Percentiles rank a stretch among this genome's conserved stretches.
These are phyloP conservation scores for Eulemur rufifrons DNA, from an alignment of 2,113 vertebrate genomes.

Conservation along the genomic window DNA sequence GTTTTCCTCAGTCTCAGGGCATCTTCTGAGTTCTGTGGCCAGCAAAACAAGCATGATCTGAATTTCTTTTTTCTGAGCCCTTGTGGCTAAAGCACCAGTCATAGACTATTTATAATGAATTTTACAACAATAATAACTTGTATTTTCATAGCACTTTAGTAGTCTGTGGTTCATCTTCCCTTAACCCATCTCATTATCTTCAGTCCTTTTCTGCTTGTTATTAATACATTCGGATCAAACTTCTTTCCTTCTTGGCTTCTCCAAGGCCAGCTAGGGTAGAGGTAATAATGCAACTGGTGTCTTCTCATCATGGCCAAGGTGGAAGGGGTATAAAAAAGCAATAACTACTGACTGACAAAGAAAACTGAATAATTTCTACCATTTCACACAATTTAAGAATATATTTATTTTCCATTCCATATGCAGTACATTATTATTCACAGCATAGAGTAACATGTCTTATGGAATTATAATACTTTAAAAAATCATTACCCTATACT, in stretches of 20 bases:
- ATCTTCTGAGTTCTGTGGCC: neutral
- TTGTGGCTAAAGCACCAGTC: neutral
- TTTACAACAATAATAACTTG: neutral
- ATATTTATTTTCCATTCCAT: slow-evolving; percentile 12
- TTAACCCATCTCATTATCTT: neutral
- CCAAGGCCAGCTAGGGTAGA: neutral
- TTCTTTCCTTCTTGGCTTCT: neutral
- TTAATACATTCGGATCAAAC: neutral
- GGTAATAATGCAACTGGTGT: neutral
- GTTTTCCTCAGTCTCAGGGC: neutral
- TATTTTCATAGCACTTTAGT: neutral
- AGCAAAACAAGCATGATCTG: neutral
- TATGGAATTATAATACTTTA: neutral
- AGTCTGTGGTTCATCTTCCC: neutral
- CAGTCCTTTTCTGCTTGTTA: neutral
- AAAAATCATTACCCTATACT: neutral
- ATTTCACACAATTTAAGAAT: neutral
- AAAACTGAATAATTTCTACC: neutral
- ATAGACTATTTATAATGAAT: slow-evolving; percentile 24
- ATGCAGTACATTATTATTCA: neutral
- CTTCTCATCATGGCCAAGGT: neutral
- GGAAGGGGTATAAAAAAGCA: neutral
- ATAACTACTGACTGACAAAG: neutral
- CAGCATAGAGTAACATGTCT: neutral
- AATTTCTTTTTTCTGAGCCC: neutral